phyloP scores from a whole-genome alignment of 2,888 invertebrate genomes.

The Macaria notata region DNA sequence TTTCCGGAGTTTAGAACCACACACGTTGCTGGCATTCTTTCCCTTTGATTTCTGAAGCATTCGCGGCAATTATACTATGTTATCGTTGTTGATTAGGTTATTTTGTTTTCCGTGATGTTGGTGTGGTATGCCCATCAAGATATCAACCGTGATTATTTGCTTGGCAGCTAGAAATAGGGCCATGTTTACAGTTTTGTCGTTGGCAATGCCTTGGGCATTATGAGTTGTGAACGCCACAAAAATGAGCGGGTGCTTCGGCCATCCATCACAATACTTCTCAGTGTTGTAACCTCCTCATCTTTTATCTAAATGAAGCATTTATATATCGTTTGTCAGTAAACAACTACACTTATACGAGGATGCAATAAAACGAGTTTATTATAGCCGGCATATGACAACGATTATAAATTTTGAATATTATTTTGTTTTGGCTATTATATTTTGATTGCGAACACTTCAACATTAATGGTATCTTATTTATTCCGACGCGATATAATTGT shows the following conservation, averaged over 20 bases:
- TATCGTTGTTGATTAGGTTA: not conserved
- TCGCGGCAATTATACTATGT: not conserved
- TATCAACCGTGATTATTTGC: constrained; percentile 36
- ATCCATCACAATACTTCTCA: constrained; percentile 40
- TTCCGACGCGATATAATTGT: too few species aligned
- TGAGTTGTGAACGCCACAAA: constrained; percentile 37
- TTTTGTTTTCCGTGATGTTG: not conserved
- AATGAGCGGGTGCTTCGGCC: constrained; percentile 39
- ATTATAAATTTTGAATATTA: too few species aligned
- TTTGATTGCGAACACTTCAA: too few species aligned
- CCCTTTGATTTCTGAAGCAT: constrained; percentile 12
- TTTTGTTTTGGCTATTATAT: too few species aligned
- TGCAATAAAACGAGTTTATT: constrained; percentile 16
- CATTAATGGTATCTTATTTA: too few species aligned
- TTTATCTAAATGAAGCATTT: constrained; percentile 9
- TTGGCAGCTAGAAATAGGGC: constrained; percentile 54
- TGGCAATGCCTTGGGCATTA: constrained; percentile 51
- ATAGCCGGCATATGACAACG: not conserved
- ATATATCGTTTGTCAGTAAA: constrained; percentile 22
- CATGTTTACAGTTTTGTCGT: constrained; percentile 54
- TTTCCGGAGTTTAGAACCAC: constrained; percentile 8
- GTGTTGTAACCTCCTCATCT: constrained; percentile 18
- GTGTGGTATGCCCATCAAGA: constrained; percentile 24
- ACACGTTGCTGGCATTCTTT: not conserved
- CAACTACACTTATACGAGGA: constrained; percentile 13